Evolutionary conservation across 2,113 vertebrate species (phyloP).

Genomic region (Trochalopteron elliotii): DNA sequence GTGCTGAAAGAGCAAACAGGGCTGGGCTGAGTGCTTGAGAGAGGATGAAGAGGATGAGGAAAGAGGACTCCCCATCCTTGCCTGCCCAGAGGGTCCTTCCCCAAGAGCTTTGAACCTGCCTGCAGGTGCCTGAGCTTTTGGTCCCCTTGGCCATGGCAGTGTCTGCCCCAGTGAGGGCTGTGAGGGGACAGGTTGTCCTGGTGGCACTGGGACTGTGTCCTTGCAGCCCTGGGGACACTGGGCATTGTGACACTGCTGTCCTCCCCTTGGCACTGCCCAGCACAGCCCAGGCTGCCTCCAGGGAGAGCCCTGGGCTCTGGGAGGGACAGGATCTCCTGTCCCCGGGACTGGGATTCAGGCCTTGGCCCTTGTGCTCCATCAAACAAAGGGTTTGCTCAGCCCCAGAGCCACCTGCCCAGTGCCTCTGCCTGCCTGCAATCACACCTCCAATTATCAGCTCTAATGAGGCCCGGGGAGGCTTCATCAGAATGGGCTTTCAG

Average conservation of each 20-base stretch:
- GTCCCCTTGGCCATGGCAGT: no score
- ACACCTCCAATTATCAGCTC: neutral
- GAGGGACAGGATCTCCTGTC: accelerated
- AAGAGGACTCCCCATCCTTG: neutral
- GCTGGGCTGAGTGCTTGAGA: neutral
- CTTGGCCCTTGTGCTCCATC: neutral
- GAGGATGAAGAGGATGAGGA: neutral
- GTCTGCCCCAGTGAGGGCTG: no score
- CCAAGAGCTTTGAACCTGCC: neutral
- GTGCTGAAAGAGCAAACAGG: neutral
- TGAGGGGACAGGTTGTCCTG: no score
- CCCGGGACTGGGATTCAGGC: no score
- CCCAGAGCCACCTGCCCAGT: neutral
- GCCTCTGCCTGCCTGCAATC: neutral
- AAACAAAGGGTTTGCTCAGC: neutral
- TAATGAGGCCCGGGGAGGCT: no score
- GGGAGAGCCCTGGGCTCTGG: neutral
- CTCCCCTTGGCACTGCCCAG: no score
- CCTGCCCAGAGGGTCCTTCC: neutral
- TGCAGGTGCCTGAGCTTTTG: neutral
- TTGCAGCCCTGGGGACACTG: no score
- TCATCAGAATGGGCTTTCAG: no score
- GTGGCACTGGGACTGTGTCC: no score
- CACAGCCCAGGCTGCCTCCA: no score
- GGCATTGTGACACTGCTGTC: no score